phyloP scores from a whole-genome alignment of 2,113 vertebrate species.

The Callochromis pleurospilus region DNA sequence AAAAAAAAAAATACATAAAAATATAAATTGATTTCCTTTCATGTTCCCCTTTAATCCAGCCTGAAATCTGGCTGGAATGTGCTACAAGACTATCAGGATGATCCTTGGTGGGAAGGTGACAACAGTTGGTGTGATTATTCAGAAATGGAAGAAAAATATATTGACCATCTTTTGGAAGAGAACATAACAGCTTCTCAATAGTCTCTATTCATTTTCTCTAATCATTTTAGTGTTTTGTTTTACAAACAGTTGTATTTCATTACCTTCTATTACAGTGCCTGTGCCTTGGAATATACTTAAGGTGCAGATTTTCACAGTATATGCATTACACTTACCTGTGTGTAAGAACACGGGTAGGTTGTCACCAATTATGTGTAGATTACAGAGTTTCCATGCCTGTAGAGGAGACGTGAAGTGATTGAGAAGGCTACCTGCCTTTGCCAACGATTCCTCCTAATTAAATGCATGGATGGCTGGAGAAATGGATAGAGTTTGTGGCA shows the following conservation, averaged over 20 bases:
- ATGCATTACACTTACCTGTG: neutral
- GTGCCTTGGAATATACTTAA: neutral
- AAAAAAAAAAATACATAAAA: neutral
- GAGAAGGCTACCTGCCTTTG: conserved; percentile 43
- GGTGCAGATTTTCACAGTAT: neutral
- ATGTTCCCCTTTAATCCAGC: neutral
- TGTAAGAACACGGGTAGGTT: neutral
- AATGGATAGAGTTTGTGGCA: conserved; percentile 33
- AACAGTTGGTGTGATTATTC: neutral
- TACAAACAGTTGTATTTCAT: neutral
- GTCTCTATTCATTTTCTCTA: neutral
- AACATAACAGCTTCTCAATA: neutral
- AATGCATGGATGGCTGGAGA: conserved; percentile 53
- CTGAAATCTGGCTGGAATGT: neutral
- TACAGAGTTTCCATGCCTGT: conserved; percentile 16
- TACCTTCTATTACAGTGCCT: neutral
- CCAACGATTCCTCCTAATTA: conserved; percentile 40
- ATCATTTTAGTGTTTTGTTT: too few species aligned
- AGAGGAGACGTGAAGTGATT: neutral
- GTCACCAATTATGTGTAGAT: conserved; percentile 21
- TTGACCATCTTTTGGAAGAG: neutral
- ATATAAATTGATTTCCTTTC: neutral
- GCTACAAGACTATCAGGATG: neutral
- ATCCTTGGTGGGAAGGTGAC: neutral
- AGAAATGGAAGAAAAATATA: neutral